Evolutionary conservation across 35 echinoderm and acorn worm species (phyloP).

Genomic region (Eucidaris tribuloides): DNA sequence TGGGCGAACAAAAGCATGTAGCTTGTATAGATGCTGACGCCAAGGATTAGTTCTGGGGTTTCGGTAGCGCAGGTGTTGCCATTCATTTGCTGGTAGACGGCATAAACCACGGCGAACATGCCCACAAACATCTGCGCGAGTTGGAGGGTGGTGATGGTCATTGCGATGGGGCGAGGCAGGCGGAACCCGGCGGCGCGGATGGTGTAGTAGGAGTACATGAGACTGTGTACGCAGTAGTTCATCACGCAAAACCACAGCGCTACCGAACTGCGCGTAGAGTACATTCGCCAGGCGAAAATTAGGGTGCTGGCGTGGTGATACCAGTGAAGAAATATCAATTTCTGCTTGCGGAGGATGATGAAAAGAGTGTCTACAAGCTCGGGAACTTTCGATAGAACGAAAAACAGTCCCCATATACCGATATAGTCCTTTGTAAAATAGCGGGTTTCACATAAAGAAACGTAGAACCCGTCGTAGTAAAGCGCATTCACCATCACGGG

Average conservation of each 20-base stretch:
- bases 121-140: constrained; percentile 91
- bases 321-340: constrained; percentile 92
- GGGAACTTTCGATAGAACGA: constrained; percentile 80
- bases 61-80: constrained; percentile 36
- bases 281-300: constrained; percentile 68
- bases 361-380: constrained; percentile 86
- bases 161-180: constrained; percentile 47
- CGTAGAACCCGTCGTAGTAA: constrained; percentile 51
- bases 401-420: constrained; percentile 68
- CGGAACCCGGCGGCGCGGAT: constrained; percentile 59
- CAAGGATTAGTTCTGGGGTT: constrained; percentile 40
- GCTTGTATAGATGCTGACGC: constrained; percentile 70
- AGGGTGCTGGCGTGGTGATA: constrained; percentile 87
- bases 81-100: not conserved
- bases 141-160: constrained; percentile 80
- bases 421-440: constrained; percentile 59
- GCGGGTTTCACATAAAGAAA: constrained; percentile 61
- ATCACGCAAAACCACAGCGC: constrained; percentile 75
- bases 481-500: constrained; percentile 36
- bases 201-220: constrained; percentile 95
- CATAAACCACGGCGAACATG: constrained; percentile 60
- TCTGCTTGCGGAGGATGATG: constrained; percentile 93
- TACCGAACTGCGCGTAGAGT: constrained; percentile 44
- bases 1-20: constrained; percentile 87
- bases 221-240: constrained; percentile 85